Conservation (phyloP, 2,113 vertebrate species). For the Cyphomyrus discorhynchus region DNA sequence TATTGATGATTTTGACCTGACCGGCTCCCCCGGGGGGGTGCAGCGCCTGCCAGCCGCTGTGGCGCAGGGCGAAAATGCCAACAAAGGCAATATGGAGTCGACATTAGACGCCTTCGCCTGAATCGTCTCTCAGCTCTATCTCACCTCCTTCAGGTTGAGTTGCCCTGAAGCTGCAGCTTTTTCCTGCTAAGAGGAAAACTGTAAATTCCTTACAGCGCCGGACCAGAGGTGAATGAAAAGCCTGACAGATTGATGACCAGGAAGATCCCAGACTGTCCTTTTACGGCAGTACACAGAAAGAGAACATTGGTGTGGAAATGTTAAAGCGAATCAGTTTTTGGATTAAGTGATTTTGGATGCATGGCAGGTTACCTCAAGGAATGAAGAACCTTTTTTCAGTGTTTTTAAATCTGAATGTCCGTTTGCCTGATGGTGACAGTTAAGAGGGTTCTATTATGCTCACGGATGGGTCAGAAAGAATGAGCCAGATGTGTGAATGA, state of each 20-base stretch:
- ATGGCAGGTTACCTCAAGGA: background rate
- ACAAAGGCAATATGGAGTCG: background rate
- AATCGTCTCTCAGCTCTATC: background rate
- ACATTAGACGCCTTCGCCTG: background rate
- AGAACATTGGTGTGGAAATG: background rate
- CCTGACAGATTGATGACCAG: background rate
- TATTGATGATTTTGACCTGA: background rate
- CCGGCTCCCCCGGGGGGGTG: background rate
- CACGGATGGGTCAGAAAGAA: background rate
- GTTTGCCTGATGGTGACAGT: background rate
- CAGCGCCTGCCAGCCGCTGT: background rate
- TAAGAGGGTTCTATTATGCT: background rate
- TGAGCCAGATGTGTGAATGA: background rate
- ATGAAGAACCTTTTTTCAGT: background rate
- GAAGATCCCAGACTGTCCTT: background rate
- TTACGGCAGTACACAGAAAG: background rate
- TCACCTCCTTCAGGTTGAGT: background rate
- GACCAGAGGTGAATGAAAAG: background rate
- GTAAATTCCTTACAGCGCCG: background rate
- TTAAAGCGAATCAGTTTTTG: background rate
- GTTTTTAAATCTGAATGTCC: background rate
- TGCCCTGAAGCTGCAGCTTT: background rate
- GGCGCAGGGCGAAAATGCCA: background rate
- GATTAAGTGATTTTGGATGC: background rate
- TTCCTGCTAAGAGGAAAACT: background rate